Evolutionary conservation across 1,140 invertebrate genomes (phyloP).

Genomic region (Hetaerina americana): DNA sequence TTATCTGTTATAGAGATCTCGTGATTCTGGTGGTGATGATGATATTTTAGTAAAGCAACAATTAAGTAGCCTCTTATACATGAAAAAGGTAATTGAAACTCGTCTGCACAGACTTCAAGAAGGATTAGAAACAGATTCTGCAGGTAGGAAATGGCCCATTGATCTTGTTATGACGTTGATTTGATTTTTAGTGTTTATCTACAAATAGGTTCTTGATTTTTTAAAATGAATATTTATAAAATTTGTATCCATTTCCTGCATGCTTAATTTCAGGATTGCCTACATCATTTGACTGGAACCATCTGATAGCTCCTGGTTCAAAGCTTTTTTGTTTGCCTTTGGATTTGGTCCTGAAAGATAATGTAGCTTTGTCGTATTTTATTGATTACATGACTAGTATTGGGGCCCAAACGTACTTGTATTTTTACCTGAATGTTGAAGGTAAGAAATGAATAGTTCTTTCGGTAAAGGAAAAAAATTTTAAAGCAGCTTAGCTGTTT

Average conservation of each 20-base stretch:
- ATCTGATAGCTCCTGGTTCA: slow-evolving; percentile 36
- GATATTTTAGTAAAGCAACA: slow-evolving; percentile 75
- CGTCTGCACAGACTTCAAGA: slow-evolving; percentile 47
- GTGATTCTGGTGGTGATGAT: slow-evolving; percentile 70
- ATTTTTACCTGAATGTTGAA: slow-evolving; percentile 73
- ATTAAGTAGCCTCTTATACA: slow-evolving; percentile 72
- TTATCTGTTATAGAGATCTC: too few species aligned
- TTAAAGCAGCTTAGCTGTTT: too few species aligned
- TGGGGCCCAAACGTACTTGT: slow-evolving; percentile 60
- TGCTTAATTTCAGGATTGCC: slow-evolving; percentile 22
- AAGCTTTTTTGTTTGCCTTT: slow-evolving; percentile 56
- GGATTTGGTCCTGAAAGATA: slow-evolving; percentile 68
- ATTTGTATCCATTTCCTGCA: too few species aligned
- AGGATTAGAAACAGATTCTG: slow-evolving; percentile 34
- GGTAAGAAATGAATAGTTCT: slow-evolving; percentile 29
- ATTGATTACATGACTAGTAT: slow-evolving; percentile 66
- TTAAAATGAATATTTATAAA: too few species aligned
- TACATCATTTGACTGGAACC: slow-evolving; percentile 35
- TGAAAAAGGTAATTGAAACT: slow-evolving; percentile 59
- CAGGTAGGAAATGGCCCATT: slow-evolving; percentile 23
- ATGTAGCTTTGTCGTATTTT: slow-evolving; percentile 65
- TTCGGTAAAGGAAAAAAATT: too few species aligned
- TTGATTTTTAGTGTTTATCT: too few species aligned
- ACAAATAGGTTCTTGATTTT: too few species aligned
- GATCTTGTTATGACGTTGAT: not conserved